Evolutionary conservation across 2,797 vertebrate genomes (phyloP).

Genomic region (Phataginus tetradactyla): DNA sequence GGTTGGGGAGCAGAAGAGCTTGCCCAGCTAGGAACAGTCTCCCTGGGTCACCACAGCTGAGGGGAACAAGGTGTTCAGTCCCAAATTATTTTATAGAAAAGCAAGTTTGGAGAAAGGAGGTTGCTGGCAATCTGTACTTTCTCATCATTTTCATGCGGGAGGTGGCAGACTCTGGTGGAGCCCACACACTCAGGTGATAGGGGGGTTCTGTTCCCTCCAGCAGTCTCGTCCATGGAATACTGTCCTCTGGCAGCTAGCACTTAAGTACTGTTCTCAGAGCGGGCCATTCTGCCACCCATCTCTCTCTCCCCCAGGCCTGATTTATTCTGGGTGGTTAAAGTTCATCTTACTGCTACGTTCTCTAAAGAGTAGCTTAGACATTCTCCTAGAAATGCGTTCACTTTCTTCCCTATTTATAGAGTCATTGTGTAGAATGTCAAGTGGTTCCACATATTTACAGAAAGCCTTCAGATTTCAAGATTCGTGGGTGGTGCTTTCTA

Average conservation of each 20-base stretch:
- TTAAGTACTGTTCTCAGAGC: accelerated
- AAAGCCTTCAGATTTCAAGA: background rate
- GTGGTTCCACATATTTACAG: background rate
- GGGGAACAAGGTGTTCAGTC: background rate
- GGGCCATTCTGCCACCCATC: background rate
- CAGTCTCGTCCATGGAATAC: background rate
- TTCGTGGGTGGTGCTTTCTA: background rate
- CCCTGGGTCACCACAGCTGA: background rate
- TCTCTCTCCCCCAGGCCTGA: background rate
- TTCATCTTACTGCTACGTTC: background rate
- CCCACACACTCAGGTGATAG: background rate
- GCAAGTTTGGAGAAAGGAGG: background rate
- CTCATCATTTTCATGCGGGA: background rate
- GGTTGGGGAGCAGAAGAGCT: background rate
- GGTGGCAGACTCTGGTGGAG: background rate
- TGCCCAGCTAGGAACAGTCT: background rate
- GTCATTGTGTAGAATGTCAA: background rate
- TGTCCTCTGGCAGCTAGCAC: background rate
- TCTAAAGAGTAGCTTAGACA: background rate
- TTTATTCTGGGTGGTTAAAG: background rate
- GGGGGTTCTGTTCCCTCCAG: background rate
- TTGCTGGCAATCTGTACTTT: background rate
- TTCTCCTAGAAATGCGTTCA: background rate
- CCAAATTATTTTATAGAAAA: background rate
- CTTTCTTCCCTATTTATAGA: background rate